Evolutionary conservation across 1,140 invertebrate species (phyloP).

Genomic region (Papilio dardanus): DNA sequence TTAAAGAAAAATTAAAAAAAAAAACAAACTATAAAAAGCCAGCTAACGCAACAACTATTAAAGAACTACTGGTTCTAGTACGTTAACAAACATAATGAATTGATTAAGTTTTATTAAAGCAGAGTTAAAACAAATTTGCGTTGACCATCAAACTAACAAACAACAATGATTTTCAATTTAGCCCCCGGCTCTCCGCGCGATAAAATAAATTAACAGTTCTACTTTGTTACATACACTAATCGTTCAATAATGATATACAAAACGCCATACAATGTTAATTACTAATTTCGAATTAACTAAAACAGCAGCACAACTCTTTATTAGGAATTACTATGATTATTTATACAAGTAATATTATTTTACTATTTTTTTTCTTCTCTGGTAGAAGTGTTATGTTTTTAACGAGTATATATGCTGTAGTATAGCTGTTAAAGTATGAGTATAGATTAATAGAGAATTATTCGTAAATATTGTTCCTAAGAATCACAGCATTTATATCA

Average conservation of each 20-base stretch:
- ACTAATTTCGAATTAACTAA: constrained; percentile 22
- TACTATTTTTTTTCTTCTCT: neutral
- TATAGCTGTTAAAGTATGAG: too few species aligned
- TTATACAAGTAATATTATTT: too few species aligned
- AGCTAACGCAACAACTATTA: neutral
- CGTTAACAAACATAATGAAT: constrained; percentile 27
- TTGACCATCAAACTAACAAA: constrained; percentile 33
- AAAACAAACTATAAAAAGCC: neutral
- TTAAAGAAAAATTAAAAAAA: neutral
- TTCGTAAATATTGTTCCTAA: too few species aligned
- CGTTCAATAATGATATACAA: constrained; percentile 36
- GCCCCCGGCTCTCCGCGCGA: constrained; percentile 30
- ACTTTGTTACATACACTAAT: constrained; percentile 35
- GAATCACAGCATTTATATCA: too few species aligned
- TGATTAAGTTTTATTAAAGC: constrained; percentile 34
- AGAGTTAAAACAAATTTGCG: constrained; percentile 26
- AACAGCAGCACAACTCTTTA: neutral
- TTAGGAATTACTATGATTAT: neutral
- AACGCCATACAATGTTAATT: constrained; percentile 22
- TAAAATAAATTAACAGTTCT: constrained; percentile 34
- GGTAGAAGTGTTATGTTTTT: too few species aligned
- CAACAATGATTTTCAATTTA: constrained; percentile 39
- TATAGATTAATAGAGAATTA: too few species aligned
- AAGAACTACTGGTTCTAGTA: neutral
- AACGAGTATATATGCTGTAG: too few species aligned